Base-by-base conservation (phyloP, 2,888 invertebrate genomes). In the Julus scanicus region DNA sequence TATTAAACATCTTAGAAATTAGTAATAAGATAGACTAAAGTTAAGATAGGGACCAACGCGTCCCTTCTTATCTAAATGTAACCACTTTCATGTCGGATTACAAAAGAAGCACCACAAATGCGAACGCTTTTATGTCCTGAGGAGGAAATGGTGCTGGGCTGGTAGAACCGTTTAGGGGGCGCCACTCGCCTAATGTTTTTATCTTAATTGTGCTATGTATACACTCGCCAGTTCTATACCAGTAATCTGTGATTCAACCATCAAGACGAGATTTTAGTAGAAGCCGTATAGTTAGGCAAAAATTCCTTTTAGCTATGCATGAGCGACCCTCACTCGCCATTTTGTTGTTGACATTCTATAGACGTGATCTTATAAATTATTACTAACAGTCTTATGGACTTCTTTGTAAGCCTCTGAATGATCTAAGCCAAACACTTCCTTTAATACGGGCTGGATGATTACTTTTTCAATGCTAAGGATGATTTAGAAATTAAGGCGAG, bases 1-100 rank as follows among this genome's bases (percentile, higher is more conserved):
- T 57, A 57, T 57, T 57, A 57, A 57, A 57, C 57, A 57, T n/a
- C 57, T 57, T n/a, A 57, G 57, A 57, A 57, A 57, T 57, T 57
- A 57, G 57, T 57, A 57, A 57, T 57, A 57, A 57, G 57, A 57
- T 57, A 8, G 57, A n/a, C 5, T n/a, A 57, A 57, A 57, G 57
- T 17, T n/a, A n/a, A 57, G 57, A 57, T 57, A 57, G 57, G 57
- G 57, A 57, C 13, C n/a, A 57, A 57, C 17, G n/a, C 57, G 3
- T 57, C n/a, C 57, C 17, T 57, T 57, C 57, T 57, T 57, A 57
- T 57, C 57, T 57, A n/a, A 57, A 57, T 13, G 57, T n/a, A 17
- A 57, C 57, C 8, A n/a, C 57, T 57, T 57, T 57, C n/a, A 57
- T 57, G 57, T 53, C 53, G 53, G 13, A 13, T 15, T 53, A 53